These are phyloP conservation scores for Propithecus coquereli DNA, from an alignment of 2,113 vertebrate genomes.

Conservation along the genomic window DNA sequence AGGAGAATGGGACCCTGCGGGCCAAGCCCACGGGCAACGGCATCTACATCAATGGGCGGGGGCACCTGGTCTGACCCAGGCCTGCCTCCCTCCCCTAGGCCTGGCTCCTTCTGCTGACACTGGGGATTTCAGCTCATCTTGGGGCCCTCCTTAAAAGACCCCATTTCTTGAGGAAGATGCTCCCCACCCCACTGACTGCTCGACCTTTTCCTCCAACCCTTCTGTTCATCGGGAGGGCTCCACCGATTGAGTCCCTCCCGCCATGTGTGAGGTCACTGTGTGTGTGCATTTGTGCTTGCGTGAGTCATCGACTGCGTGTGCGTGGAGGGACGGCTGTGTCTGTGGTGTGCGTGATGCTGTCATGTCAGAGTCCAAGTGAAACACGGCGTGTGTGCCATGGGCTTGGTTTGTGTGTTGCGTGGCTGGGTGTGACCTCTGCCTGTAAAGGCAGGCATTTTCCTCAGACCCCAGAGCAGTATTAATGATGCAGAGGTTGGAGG, in stretches of 20 bases:
- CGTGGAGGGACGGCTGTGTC: background rate
- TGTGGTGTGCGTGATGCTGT: fast-evolving
- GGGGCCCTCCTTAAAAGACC: background rate
- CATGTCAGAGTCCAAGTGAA: background rate
- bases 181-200: slow-evolving; percentile 43
- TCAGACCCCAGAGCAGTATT: slow-evolving; percentile 78
- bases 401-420: background rate
- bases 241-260: background rate
- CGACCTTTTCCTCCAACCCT: slow-evolving; percentile 22
- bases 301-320: background rate
- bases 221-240: background rate
- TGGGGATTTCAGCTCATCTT: background rate
- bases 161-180: slow-evolving; percentile 23
- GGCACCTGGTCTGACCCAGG: slow-evolving; percentile 86
- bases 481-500: slow-evolving; percentile 49
- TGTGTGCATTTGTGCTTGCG: background rate
- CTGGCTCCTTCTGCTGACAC: slow-evolving; percentile 34
- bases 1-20: slow-evolving; percentile 88
- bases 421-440: background rate
- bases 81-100: slow-evolving; percentile 17
- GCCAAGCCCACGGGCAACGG: slow-evolving; percentile 87
- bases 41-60: slow-evolving; percentile 88
- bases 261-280: background rate
- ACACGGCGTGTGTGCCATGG: background rate
- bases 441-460: slow-evolving; percentile 24